A percentile compares a stretch with the other conserved stretches of the same genome.
These are phyloP conservation scores for Lethrus apterus DNA, from an alignment of 1,140 invertebrate species.

Conservation along the genomic window DNA sequence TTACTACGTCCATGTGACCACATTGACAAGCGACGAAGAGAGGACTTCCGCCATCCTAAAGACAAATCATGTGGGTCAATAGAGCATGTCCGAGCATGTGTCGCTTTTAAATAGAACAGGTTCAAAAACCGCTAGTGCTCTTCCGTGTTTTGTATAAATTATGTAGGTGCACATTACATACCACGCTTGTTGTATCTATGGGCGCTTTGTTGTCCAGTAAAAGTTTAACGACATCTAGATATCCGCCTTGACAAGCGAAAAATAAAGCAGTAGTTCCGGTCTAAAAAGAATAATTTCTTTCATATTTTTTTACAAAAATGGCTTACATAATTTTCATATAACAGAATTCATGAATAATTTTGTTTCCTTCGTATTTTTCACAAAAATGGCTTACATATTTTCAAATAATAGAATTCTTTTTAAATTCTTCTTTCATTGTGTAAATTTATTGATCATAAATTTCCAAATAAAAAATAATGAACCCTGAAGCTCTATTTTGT, in stretches of 20 bases:
- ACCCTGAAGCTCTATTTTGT: too few relatives aligned
- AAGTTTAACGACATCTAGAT: constrained; percentile 69
- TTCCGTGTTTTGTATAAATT: background rate
- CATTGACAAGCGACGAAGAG: constrained; percentile 88
- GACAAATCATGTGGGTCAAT: constrained; percentile 13
- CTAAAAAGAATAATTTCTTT: constrained; percentile 56
- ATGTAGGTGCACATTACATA: constrained; percentile 43
- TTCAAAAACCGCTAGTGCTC: constrained; percentile 9
- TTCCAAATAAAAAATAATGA: too few relatives aligned
- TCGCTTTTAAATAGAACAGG: constrained; percentile 7
- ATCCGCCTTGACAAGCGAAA: constrained; percentile 86
- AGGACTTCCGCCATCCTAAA: constrained; percentile 84
- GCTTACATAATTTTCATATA: too few relatives aligned
- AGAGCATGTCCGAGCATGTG: constrained; percentile 3
- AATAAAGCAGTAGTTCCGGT: constrained; percentile 87
- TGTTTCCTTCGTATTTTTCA: too few relatives aligned
- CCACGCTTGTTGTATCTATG: constrained; percentile 73
- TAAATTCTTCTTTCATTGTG: too few relatives aligned
- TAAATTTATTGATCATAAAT: too few relatives aligned
- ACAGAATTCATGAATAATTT: background rate
- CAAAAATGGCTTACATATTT: too few relatives aligned
- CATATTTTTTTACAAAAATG: too few relatives aligned
- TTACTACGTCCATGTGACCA: constrained; percentile 79
- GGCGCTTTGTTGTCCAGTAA: constrained; percentile 69
- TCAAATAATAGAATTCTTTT: too few relatives aligned